phyloP scores from a whole-genome alignment of 2,888 invertebrate species.

The Phyllotreta striolata region DNA sequence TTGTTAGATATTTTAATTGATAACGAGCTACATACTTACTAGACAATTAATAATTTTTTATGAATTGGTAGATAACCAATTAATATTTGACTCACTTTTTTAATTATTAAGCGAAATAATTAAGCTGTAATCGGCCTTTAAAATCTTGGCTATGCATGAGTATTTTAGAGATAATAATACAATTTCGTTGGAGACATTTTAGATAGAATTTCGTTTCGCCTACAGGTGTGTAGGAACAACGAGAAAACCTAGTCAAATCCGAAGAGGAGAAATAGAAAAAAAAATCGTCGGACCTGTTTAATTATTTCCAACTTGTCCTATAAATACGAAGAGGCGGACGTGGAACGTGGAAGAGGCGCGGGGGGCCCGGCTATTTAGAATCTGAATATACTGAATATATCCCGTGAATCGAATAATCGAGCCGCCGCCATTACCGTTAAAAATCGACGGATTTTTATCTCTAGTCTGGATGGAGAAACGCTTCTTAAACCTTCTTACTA shows the following conservation, averaged over 20 bases:
- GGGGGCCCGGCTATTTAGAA: not conserved
- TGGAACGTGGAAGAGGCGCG: not conserved
- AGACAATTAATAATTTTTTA: no score
- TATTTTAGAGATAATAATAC: no score
- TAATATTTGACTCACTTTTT: no score
- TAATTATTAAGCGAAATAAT: no score
- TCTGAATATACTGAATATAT: not conserved
- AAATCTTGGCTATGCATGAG: no score
- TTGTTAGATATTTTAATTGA: no score
- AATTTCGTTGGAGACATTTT: no score
- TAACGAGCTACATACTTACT: no score
- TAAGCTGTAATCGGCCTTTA: no score
- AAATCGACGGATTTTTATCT: slow-evolving; percentile 7
- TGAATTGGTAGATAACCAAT: no score
- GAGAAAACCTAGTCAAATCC: not conserved
- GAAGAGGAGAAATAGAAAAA: slow-evolving; percentile 26
- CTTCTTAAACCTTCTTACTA: not conserved
- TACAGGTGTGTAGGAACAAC: slow-evolving; percentile 40
- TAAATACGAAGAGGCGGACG: slow-evolving; percentile 34
- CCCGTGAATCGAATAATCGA: slow-evolving; percentile 14
- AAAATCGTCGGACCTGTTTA: slow-evolving; percentile 38
- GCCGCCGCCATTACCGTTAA: slow-evolving; percentile 4
- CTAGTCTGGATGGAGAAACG: slow-evolving; percentile 1
- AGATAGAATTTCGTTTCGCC: slow-evolving; percentile 16
- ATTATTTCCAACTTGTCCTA: slow-evolving; percentile 43